phyloP scores from a whole-genome alignment of 2,797 vertebrate genomes.

The Enteromius mattozi region DNA sequence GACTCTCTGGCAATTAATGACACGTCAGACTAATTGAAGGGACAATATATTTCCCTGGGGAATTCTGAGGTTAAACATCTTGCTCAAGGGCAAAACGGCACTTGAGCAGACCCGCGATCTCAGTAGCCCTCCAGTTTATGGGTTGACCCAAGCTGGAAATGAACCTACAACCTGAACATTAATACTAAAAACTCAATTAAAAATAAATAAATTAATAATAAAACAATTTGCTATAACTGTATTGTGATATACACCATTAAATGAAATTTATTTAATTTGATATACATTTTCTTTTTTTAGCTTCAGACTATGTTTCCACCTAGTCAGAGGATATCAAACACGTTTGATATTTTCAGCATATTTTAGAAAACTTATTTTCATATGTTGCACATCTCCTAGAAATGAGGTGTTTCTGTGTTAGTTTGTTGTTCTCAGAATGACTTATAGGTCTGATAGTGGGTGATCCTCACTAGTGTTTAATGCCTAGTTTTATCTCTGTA shows the following conservation, averaged over 20 bases:
- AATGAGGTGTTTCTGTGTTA: not conserved
- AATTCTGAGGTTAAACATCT: conserved; percentile 21
- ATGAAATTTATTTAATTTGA: not conserved
- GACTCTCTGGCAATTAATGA: conserved; percentile 11
- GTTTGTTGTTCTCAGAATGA: not conserved
- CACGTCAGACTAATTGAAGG: not conserved
- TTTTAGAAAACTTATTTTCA: not conserved
- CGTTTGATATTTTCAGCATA: not conserved
- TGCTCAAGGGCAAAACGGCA: not conserved
- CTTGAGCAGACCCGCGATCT: not conserved
- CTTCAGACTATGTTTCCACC: not conserved
- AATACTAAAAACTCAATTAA: not conserved
- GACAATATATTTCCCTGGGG: not conserved
- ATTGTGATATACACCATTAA: not conserved
- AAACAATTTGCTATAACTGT: not conserved
- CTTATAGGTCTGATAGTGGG: not conserved
- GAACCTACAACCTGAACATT: not conserved
- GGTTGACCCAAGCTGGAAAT: not conserved
- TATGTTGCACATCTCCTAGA: too few species aligned
- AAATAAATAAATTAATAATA: too few species aligned
- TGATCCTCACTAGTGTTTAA: not conserved
- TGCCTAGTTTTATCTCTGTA: not conserved
- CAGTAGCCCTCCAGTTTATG: not conserved
- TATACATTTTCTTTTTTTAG: not conserved
- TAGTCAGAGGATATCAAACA: not conserved